Evolutionary conservation across 1,140 invertebrate species (phyloP), one percentile per base, ranked within the genome.

Genomic region (Pygmarrhopalites habei): DNA sequence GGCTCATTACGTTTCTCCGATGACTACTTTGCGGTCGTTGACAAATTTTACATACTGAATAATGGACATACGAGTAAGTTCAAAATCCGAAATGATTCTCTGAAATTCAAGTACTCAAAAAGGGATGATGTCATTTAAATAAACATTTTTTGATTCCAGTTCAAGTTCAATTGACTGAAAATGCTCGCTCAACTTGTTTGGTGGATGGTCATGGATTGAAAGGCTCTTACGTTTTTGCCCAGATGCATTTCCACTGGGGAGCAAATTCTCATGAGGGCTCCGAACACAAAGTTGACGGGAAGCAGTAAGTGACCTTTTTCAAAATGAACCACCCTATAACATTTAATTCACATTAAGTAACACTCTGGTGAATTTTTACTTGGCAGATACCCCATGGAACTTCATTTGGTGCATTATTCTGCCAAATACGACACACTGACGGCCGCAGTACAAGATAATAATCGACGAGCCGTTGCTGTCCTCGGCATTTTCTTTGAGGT

Each of bases 211-310:
- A 78, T 35, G 75, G 74, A 7, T 67, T 78, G 32, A 66, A 69
- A 19, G 73, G 74, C 19, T 72, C 72, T 23, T 80, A 80, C 64
- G 68, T 71, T 17, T 74, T 80, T 29, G 59, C 72, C 0, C 79
- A 80, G 66, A 68, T 81, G 29, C 82, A 83, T 70, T 76, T 82
- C 51, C 82, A 83, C 68, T 83, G 81, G 77, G 79, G 79, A 3
- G 71, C 71, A 7, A 72, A 75, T 15, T 73, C 76, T 60, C 68
- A 72, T 15, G 57, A 70, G 4, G 82, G 82, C 5, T 81, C 80
- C 2, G 82, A 83, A 68, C 82, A 83, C 69, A 76, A 73, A 4
- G 73, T 83, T 21, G 75, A 78, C 30, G 75, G 74, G n/a, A 73
- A 74, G 35, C 63, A 71, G 62, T 80, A 75, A 57, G 76, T 76